Evolutionary conservation across 2,113 vertebrate species (phyloP), one percentile per base, ranked within the genome.

Genomic region (Manacus vitellinus): DNA sequence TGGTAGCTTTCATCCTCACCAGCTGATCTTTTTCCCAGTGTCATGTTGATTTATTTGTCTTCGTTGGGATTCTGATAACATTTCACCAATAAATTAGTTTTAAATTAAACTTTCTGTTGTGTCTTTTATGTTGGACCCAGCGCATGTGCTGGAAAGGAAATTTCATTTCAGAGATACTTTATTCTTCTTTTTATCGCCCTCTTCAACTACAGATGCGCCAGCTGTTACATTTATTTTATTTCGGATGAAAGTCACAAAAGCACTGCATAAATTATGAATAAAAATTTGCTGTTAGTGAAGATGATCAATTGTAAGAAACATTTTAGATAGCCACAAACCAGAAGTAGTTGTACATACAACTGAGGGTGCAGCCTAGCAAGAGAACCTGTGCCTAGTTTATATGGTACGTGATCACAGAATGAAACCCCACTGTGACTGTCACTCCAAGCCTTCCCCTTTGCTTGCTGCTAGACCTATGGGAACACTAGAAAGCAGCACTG

Each of bases 51-150:
- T 96, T 95, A 96, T 97, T 87, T 87, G 68, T 88, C 91, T 94
- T 92, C 9, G 0, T 27, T 94, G 47, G 49, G 63, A 91, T 93
- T 94, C 72, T 87, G 94, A 96, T 95, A 96, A 91, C 66, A 66
- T 81, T 92, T 96, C 91, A 62, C 91, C 74, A 94, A 96, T 94
- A 96, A 94, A 96, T 94, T 88, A 92, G 31, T 91, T 96, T 78
- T 92, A 94, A 95, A 94, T 96, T 86, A 95, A 95, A 93, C 86
- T 78, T 84, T 92, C 71, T 44, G 28, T 73, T 86, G 8, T 49
- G 28, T 30, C 75, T 96, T 96, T 94, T 82, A 92, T 95, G 87
- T 88, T 81, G 46, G 58, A 46, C 55, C 25, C 61, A 92, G 25
- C 5, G 39, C 24, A 83, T 76, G 49, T 47, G 75, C 73, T 95